phyloP scores from a whole-genome alignment of 2,797 vertebrate species.

The Cygnus olor region DNA sequence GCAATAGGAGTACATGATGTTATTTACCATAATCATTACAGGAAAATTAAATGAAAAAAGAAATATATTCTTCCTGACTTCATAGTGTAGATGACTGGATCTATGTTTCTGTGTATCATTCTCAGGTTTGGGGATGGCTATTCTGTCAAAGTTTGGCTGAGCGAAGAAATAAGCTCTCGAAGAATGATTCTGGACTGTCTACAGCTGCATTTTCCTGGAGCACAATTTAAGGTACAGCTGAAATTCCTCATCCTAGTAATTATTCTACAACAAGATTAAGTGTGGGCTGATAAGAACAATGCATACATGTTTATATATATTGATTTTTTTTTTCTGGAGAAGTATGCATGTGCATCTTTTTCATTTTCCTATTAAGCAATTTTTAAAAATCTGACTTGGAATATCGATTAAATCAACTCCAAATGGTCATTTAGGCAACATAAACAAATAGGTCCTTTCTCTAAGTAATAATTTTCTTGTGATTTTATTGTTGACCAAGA shows the following conservation, averaged over 20 bases:
- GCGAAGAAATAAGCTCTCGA: background rate
- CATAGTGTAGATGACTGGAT: background rate
- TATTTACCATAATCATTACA: background rate
- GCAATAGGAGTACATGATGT: background rate
- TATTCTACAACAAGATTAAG: background rate
- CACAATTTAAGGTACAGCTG: conserved; percentile 71
- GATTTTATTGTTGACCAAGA: background rate
- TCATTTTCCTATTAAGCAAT: background rate
- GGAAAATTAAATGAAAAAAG: background rate
- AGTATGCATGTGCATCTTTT: background rate
- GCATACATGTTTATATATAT: background rate
- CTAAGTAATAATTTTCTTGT: background rate
- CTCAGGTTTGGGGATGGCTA: conserved; percentile 77
- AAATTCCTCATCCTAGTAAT: background rate
- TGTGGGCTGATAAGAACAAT: background rate
- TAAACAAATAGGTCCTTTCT: background rate
- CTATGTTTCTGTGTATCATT: background rate
- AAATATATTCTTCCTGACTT: background rate
- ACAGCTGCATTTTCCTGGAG: conserved; percentile 70
- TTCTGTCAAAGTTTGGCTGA: conserved; percentile 73
- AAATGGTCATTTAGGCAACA: background rate
- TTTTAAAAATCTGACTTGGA: background rate
- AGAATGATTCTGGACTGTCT: conserved; percentile 61
- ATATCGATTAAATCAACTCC: background rate
- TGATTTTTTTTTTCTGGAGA: background rate